Evolutionary conservation across 2,888 invertebrate species (phyloP).

Genomic region (Phaedon cochleariae): DNA sequence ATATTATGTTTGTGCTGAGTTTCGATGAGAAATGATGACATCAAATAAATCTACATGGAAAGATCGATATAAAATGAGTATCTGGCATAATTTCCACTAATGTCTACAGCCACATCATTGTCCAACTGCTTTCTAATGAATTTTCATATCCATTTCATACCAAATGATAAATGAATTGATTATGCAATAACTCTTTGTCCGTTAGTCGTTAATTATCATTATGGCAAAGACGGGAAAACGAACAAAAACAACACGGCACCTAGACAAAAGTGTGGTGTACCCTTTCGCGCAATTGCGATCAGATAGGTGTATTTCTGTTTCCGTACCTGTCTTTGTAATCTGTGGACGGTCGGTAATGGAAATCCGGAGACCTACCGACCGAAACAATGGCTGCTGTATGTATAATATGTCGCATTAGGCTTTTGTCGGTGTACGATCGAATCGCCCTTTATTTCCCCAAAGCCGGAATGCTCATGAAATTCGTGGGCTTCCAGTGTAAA

Average conservation of each 20-base stretch:
- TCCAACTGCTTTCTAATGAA: slow-evolving; percentile 17
- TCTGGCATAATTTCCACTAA: too few species aligned
- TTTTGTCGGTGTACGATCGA: slow-evolving; percentile 28
- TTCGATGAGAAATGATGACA: too few species aligned
- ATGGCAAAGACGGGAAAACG: slow-evolving; percentile 3
- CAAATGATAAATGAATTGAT: slow-evolving; percentile 29
- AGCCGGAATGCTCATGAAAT: too few species aligned
- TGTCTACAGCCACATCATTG: slow-evolving; percentile 2
- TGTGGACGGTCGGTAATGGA: slow-evolving; percentile 46
- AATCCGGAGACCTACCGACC: slow-evolving; percentile 48
- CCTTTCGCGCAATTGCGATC: slow-evolving; percentile 25
- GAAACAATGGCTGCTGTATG: slow-evolving; percentile 50
- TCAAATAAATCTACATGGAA: too few species aligned
- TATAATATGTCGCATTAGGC: slow-evolving; percentile 51
- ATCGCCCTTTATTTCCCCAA: too few species aligned
- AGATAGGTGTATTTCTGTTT: slow-evolving; percentile 33
- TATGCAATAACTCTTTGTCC: background rate
- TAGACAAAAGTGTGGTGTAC: slow-evolving; percentile 22
- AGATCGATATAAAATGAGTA: too few species aligned
- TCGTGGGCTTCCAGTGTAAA: too few species aligned
- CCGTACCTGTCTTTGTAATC: slow-evolving; percentile 51
- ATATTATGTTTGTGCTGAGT: too few species aligned
- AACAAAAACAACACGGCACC: slow-evolving; percentile 15
- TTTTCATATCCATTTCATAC: slow-evolving; percentile 16
- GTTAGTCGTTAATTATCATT: slow-evolving; percentile 18